Conservation (phyloP, 2,113 vertebrate genomes). For the Etia nguti region DNA sequence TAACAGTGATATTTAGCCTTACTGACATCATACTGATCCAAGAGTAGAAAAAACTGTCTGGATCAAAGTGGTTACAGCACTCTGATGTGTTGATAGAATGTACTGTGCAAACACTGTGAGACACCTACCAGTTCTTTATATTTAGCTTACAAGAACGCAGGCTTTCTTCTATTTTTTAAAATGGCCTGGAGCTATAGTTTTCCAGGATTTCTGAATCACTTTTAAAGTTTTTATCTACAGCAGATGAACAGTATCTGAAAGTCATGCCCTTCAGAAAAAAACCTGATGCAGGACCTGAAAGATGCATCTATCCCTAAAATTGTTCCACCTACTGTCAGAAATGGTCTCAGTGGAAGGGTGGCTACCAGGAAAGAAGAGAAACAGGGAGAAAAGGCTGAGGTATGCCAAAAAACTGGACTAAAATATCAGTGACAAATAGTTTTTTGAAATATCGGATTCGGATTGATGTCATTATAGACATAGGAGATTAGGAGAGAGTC, state of each 20-base stretch:
- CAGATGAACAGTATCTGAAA: not conserved
- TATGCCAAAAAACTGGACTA: not conserved
- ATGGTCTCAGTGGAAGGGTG: not conserved
- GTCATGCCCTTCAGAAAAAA: not conserved
- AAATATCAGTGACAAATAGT: not conserved
- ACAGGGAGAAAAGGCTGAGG: not conserved
- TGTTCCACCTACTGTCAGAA: not conserved
- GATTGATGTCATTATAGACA: not conserved
- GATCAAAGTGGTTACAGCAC: not conserved
- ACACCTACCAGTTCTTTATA: not conserved
- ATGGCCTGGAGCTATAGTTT: not conserved
- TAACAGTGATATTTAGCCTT: not conserved
- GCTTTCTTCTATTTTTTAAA: not conserved
- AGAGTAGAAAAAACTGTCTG: not conserved
- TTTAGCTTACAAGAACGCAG: not conserved
- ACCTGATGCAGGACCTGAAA: not conserved
- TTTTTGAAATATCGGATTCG: not conserved
- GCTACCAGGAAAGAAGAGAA: not conserved
- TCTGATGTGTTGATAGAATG: not conserved
- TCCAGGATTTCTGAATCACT: not conserved
- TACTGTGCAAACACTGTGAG: not conserved
- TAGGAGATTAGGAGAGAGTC: not conserved
- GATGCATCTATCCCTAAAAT: not conserved
- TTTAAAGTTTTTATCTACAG: not conserved
- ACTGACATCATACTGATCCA: not conserved